A percentile compares a stretch with the other conserved stretches of the same genome.
These are phyloP conservation scores for Enteromius viviparus DNA, from an alignment of 2,797 vertebrate genomes.

Conservation along the genomic window DNA sequence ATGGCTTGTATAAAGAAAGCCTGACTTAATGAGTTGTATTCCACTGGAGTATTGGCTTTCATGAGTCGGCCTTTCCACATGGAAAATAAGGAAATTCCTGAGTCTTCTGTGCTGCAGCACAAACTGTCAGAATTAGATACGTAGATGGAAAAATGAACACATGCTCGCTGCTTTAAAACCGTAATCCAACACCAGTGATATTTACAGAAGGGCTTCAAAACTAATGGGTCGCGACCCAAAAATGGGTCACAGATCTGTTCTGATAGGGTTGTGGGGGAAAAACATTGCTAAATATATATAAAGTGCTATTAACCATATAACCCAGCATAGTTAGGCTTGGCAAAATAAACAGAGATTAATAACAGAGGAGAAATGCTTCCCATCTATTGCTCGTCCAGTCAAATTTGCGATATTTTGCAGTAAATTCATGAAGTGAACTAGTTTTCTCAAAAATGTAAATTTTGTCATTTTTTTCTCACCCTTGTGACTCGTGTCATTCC, in stretches of 20 bases:
- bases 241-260: conserved; percentile 1
- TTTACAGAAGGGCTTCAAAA: conserved; percentile 11
- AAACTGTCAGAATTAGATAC: conserved; percentile 55
- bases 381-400: background rate
- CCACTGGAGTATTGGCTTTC: conserved; percentile 55
- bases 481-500: background rate
- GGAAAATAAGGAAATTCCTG: conserved; percentile 54
- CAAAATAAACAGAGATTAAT: background rate
- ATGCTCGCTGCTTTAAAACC: conserved; percentile 32
- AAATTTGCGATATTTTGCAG: background rate
- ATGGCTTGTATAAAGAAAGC: conserved; percentile 45
- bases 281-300: conserved; percentile 5
- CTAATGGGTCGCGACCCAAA: conserved; percentile 3
- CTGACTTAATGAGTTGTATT: conserved; percentile 50
- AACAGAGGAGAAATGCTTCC: background rate
- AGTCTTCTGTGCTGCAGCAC: conserved; percentile 47
- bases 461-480: background rate
- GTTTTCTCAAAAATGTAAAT: background rate
- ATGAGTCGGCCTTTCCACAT: conserved; percentile 55
- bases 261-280: background rate
- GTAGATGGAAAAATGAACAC: conserved; percentile 54
- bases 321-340: background rate
- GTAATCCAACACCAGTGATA: conserved; percentile 37
- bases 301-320: background rate
- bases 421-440: background rate